Conservation (phyloP, 1,140 invertebrate genomes). For the Homalodisca vitripennis region DNA sequence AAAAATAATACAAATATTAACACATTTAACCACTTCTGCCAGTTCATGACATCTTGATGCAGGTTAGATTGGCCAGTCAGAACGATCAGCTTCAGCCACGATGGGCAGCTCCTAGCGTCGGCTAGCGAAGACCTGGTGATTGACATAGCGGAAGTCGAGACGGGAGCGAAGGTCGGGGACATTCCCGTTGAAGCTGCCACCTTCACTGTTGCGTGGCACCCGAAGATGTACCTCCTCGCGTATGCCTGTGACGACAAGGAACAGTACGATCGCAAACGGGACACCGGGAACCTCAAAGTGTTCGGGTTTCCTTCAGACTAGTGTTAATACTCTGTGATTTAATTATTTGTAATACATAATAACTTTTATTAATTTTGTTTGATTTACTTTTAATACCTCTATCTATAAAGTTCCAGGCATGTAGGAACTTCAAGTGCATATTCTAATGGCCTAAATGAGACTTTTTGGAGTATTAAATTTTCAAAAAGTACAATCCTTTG, state of each 20-base stretch:
- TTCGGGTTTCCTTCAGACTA: slow-evolving; percentile 75
- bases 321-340: no score
- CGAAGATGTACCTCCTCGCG: slow-evolving; percentile 85
- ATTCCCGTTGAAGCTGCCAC: slow-evolving; percentile 90
- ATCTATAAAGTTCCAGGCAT: no score
- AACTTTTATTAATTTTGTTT: no score
- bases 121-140: slow-evolving; percentile 95
- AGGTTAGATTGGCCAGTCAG: slow-evolving; percentile 96
- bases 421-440: no score
- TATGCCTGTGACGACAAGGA: slow-evolving; percentile 96
- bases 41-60: no score
- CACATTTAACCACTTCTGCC: no score
- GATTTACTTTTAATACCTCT: no score
- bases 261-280: slow-evolving; percentile 78
- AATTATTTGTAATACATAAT: no score
- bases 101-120: slow-evolving; percentile 90
- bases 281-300: slow-evolving; percentile 89
- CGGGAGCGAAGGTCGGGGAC: slow-evolving; percentile 61
- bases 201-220: slow-evolving; percentile 96
- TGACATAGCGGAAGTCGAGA: slow-evolving; percentile 92
- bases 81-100: slow-evolving; percentile 92
- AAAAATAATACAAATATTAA: no score
- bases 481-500: no score
- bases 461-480: no score
- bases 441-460: no score